Conservation (phyloP, 2,888 invertebrate genomes). For the Drosophila mayaguana region DNA sequence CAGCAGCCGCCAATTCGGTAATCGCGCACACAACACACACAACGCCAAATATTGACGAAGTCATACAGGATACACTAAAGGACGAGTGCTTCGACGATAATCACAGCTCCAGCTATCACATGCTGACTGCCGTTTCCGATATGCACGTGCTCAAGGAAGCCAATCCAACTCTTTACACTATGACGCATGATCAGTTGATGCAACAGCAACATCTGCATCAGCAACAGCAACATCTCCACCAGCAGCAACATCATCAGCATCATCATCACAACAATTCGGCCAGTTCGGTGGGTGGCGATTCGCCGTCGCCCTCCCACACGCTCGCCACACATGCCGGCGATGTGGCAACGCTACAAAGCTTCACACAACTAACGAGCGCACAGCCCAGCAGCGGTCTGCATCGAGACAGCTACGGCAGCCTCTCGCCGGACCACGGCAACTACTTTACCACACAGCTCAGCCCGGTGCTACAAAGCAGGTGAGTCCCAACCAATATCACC, state of each 20-base stretch:
- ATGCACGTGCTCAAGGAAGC: constrained; percentile 82
- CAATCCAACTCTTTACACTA: constrained; percentile 66
- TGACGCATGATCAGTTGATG: constrained; percentile 65
- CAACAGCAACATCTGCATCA: constrained; percentile 55
- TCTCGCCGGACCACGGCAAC: constrained; percentile 79
- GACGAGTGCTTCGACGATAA: constrained; percentile 84
- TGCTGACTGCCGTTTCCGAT: constrained; percentile 82
- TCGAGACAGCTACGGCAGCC: constrained; percentile 80
- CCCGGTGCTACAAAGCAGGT: constrained; percentile 81
- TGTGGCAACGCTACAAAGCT: constrained; percentile 81
- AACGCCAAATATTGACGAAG: constrained; percentile 84
- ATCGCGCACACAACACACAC: constrained; percentile 55
- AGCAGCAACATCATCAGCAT: constrained; percentile 53
- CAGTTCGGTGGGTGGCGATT: constrained; percentile 83
- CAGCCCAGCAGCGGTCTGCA: constrained; percentile 63
- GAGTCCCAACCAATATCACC: constrained; percentile 53
- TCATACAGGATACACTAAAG: constrained; percentile 85
- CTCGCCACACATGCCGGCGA: constrained; percentile 67
- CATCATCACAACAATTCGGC: constrained; percentile 81
- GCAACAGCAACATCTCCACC: constrained; percentile 45
- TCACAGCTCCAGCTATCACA: constrained; percentile 82
- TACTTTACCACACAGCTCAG: constrained; percentile 80
- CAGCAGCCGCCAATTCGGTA: constrained; percentile 62
- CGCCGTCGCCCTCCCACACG: constrained; percentile 80
- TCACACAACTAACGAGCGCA: constrained; percentile 84